Conservation (phyloP, 2,113 vertebrate species). For the Coracopsis vasa region DNA sequence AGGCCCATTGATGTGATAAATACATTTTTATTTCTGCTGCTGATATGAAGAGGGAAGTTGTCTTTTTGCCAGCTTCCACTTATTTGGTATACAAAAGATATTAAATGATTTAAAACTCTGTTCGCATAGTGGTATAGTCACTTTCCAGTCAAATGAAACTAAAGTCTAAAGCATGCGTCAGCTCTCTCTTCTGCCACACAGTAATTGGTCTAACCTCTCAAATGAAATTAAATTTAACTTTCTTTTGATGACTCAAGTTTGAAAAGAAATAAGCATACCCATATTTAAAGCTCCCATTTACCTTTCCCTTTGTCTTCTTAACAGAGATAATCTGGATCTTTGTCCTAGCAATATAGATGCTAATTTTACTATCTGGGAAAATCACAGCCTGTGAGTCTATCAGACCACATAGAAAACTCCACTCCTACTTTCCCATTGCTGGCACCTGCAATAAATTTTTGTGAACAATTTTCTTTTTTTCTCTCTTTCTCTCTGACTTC, state of each 20-base stretch:
- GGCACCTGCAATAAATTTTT: background rate
- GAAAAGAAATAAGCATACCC: background rate
- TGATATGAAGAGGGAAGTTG: background rate
- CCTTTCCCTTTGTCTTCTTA: constrained; percentile 18
- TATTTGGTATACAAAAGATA: background rate
- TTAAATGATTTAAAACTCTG: background rate
- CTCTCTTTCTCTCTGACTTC: background rate
- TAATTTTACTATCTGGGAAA: constrained; percentile 32
- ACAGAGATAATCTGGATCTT: constrained; percentile 1
- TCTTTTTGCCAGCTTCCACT: background rate
- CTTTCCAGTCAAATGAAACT: background rate
- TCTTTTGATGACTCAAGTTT: constrained; percentile 15
- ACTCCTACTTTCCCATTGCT: background rate
- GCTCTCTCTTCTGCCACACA: background rate
- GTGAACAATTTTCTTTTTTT: background rate
- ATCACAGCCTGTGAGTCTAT: background rate
- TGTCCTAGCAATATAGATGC: constrained; percentile 23
- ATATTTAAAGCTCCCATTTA: constrained; percentile 19
- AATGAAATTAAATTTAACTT: constrained; percentile 37
- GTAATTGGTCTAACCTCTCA: constrained; percentile 13
- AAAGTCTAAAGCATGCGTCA: background rate
- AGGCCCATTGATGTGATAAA: background rate
- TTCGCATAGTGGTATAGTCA: background rate
- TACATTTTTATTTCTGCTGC: background rate
- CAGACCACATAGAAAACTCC: background rate